Conservation (phyloP, 2,888 invertebrate species). For the Stenodera caucasica region DNA sequence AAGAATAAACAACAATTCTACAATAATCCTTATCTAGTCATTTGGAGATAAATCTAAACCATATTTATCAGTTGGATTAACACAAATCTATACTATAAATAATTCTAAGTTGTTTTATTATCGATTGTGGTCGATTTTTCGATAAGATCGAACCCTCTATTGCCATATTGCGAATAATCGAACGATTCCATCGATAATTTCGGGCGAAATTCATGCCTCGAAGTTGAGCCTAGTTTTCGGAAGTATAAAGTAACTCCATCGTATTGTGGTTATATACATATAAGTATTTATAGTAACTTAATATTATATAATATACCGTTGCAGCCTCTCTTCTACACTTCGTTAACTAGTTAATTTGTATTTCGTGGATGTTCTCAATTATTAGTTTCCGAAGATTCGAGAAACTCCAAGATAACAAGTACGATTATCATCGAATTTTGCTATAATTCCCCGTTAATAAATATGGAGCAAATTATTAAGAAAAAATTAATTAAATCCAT, state of each 20-base stretch:
- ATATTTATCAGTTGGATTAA: neutral
- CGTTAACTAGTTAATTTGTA: conserved; percentile 5
- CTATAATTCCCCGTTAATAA: no score
- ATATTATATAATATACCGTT: neutral
- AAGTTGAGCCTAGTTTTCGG: no score
- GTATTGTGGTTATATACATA: neutral
- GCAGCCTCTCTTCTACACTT: neutral
- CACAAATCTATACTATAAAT: neutral
- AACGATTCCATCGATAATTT: no score
- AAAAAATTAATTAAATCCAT: no score
- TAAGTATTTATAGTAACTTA: no score
- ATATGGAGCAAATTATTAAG: no score
- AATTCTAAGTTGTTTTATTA: neutral
- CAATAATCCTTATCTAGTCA: neutral
- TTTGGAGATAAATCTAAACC: neutral
- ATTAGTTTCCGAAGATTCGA: neutral
- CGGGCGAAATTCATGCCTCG: no score
- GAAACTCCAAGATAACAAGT: neutral
- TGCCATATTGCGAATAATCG: no score
- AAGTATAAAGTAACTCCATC: neutral
- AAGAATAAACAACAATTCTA: neutral
- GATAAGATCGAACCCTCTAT: no score
- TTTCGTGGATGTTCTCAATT: conserved; percentile 5
- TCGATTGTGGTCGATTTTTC: neutral
- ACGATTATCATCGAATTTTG: no score